Conservation (phyloP, 2,113 vertebrate species). For the Sphaerodactylus townsendi region DNA sequence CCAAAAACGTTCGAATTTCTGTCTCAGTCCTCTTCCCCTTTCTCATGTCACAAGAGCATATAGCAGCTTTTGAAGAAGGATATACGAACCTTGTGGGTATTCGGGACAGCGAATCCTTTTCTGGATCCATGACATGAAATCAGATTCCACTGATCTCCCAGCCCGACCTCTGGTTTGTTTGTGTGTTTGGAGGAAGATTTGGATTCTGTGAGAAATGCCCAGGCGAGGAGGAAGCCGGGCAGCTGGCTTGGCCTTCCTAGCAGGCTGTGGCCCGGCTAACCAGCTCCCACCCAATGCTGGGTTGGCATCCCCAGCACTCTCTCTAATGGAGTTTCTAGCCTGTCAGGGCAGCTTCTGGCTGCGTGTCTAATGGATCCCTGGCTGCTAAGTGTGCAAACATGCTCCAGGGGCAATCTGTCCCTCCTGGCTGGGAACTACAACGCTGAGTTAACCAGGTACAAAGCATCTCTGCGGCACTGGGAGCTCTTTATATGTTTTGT, state of each 20-base stretch:
- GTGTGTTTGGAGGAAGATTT: not conserved
- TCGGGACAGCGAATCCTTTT: too few species aligned
- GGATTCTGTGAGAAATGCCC: not conserved
- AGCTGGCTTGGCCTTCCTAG: not conserved
- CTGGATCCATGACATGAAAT: too few species aligned
- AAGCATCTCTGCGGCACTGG: not conserved
- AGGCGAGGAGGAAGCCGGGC: not conserved
- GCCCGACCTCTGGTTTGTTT: not conserved
- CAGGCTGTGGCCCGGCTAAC: not conserved
- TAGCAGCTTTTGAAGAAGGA: too few species aligned
- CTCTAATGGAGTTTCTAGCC: slow-evolving; percentile 5
- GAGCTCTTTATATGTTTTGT: not conserved
- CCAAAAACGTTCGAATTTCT: too few species aligned
- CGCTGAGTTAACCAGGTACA: not conserved
- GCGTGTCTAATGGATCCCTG: slow-evolving; percentile 18
- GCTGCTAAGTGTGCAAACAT: not conserved
- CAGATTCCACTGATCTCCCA: too few species aligned
- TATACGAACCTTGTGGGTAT: too few species aligned
- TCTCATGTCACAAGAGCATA: too few species aligned
- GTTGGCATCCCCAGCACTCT: not conserved
- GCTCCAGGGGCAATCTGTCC: not conserved
- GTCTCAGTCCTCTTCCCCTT: too few species aligned
- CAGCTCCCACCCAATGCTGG: not conserved
- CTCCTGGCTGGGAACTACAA: not conserved
- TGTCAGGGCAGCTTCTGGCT: slow-evolving; percentile 11